Conservation (phyloP, 2,113 vertebrate genomes). For the Meleagris gallopavo region DNA sequence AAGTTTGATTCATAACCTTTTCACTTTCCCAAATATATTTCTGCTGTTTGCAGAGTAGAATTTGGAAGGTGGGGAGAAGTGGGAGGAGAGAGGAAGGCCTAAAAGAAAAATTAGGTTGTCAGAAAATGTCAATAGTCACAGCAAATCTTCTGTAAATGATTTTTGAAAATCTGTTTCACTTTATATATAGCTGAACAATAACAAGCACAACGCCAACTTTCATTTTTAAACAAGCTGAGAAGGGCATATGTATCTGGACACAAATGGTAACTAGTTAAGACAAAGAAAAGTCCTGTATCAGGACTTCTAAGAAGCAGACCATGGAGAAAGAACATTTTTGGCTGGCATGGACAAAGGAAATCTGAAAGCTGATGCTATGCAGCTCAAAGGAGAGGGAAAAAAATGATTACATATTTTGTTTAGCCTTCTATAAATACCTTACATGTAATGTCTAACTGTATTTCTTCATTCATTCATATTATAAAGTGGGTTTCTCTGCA, state of each 20-base stretch:
- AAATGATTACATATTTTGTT: background rate
- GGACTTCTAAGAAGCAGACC: background rate
- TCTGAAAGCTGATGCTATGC: background rate
- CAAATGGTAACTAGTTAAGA: background rate
- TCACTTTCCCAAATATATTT: conserved; percentile 68
- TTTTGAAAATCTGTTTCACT: conserved; percentile 49
- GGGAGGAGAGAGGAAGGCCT: background rate
- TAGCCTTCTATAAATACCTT: background rate
- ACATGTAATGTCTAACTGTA: background rate
- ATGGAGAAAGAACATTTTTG: background rate
- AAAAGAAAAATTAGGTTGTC: conserved; percentile 23
- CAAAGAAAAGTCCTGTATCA: background rate
- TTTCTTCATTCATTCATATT: background rate
- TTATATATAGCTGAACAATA: conserved; percentile 39
- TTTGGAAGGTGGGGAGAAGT: background rate
- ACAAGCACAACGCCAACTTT: conserved; percentile 25
- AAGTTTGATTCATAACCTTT: conserved; percentile 73
- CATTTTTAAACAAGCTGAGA: conserved; percentile 25
- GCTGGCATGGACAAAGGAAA: background rate
- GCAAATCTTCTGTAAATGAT: conserved; percentile 56
- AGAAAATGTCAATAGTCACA: conserved; percentile 50
- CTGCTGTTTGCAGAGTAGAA: conserved; percentile 46
- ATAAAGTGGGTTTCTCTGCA: background rate
- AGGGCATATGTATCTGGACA: background rate
- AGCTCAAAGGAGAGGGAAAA: background rate